phyloP scores from a whole-genome alignment of 2,113 vertebrate genomes.

The mouse (Mus musculus) region DNA sequence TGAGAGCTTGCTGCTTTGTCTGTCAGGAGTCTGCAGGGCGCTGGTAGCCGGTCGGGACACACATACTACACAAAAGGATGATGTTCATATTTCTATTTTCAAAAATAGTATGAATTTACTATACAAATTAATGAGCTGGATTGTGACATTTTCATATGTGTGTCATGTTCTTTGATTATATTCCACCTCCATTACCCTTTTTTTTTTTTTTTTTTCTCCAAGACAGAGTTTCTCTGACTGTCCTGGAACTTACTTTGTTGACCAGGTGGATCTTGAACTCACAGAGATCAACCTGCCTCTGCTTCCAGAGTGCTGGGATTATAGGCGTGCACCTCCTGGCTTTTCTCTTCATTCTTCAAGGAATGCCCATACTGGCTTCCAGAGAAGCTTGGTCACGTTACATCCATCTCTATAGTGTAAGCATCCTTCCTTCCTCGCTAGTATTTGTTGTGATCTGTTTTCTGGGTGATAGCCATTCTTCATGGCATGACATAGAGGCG shows the following conservation, averaged over 20 bases:
- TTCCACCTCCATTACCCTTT: background rate
- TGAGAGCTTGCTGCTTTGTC: background rate
- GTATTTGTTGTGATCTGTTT: background rate
- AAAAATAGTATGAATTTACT: background rate
- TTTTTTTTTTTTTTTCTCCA: background rate
- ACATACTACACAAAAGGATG: background rate
- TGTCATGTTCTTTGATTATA: background rate
- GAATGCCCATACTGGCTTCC: background rate
- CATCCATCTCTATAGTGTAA: background rate
- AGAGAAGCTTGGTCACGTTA: background rate
- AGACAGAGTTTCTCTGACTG: background rate
- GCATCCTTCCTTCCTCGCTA: background rate
- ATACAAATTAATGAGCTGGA: background rate
- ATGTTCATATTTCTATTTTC: background rate
- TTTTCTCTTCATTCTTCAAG: background rate
- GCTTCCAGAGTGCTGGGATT: background rate
- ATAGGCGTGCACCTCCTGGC: fast-evolving
- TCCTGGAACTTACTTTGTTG: background rate
- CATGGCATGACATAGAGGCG: background rate
- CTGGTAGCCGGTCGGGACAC: background rate
- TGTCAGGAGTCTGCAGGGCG: background rate
- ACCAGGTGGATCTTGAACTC: background rate
- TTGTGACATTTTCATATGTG: background rate
- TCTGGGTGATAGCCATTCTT: background rate
- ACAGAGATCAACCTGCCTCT: background rate